phyloP scores from a whole-genome alignment of 2,888 invertebrate genomes.

The Psococerastis gibbosa region DNA sequence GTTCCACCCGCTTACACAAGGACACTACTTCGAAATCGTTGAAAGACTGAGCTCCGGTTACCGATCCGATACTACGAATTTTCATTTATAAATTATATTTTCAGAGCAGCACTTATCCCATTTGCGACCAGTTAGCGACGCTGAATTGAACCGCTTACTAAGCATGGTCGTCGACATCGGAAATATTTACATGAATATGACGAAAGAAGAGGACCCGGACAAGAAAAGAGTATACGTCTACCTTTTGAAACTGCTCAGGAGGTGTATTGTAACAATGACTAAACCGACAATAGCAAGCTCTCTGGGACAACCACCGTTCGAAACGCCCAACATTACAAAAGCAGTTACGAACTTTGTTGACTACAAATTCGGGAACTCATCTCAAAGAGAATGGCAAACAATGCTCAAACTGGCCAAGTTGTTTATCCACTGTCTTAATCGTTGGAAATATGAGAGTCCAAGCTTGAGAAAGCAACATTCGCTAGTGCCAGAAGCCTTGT shows the following conservation, averaged over 20 bases:
- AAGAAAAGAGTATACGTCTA: conserved; percentile 85
- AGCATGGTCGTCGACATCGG: conserved; percentile 90
- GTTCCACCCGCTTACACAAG: no score
- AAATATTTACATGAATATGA: conserved; percentile 83
- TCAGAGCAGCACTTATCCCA: conserved; percentile 68
- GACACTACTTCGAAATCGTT: no score
- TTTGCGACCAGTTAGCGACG: conserved; percentile 50
- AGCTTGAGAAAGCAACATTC: conserved; percentile 51
- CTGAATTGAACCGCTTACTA: conserved; percentile 67
- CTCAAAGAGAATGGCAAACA: conserved; percentile 47
- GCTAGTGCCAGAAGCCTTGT: conserved; percentile 60
- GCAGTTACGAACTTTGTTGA: conserved; percentile 81
- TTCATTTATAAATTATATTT: no score
- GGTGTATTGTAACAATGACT: conserved; percentile 65
- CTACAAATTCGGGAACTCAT: conserved; percentile 65
- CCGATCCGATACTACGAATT: no score
- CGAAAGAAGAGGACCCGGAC: conserved; percentile 76
- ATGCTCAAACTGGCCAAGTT: conserved; percentile 83
- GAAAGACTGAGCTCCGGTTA: no score
- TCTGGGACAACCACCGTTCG: conserved; percentile 82
- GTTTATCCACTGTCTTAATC: conserved; percentile 81
- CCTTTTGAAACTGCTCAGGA: conserved; percentile 71
- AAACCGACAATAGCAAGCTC: conserved; percentile 70
- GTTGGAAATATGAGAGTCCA: conserved; percentile 87
- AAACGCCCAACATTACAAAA: conserved; percentile 80